Conservation (phyloP, 2,113 vertebrate genomes). For the Narcine bancroftii region DNA sequence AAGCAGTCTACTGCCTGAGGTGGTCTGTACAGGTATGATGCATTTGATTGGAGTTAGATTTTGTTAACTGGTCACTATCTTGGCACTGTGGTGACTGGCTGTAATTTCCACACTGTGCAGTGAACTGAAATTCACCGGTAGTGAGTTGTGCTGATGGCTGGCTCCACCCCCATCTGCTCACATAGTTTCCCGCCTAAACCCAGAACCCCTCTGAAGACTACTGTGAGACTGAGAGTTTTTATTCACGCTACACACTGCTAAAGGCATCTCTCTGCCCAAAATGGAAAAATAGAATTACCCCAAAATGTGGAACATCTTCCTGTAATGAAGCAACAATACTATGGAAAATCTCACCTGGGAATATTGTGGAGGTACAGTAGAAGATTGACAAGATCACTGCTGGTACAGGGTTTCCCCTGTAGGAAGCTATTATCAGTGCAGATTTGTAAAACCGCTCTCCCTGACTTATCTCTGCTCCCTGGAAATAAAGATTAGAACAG, state of each 20-base stretch:
- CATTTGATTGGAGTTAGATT: not conserved
- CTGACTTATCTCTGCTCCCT: slow-evolving; percentile 72
- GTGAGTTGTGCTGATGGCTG: too few species aligned
- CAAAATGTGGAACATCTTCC: not conserved
- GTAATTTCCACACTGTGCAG: not conserved
- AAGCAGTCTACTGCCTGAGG: not conserved
- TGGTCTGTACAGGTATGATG: not conserved
- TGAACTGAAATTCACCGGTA: too few species aligned
- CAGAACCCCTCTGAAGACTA: too few species aligned
- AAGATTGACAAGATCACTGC: slow-evolving; percentile 58
- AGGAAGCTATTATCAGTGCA: slow-evolving; percentile 61
- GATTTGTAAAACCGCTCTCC: slow-evolving; percentile 71
- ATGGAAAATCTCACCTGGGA: slow-evolving; percentile 61
- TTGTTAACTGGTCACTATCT: not conserved
- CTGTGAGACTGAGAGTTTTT: too few species aligned
- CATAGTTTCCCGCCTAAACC: too few species aligned
- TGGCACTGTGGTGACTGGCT: not conserved
- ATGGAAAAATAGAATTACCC: not conserved
- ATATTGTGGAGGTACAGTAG: slow-evolving; percentile 69
- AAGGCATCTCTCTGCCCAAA: too few species aligned
- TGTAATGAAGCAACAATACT: not conserved
- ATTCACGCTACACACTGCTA: too few species aligned
- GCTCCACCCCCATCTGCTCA: too few species aligned
- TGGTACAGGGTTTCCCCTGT: slow-evolving; percentile 57
- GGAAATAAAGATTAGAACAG: not conserved